These are phyloP conservation scores for Acleris laterana DNA, from an alignment of 2,888 invertebrate species.

Conservation along the genomic window DNA sequence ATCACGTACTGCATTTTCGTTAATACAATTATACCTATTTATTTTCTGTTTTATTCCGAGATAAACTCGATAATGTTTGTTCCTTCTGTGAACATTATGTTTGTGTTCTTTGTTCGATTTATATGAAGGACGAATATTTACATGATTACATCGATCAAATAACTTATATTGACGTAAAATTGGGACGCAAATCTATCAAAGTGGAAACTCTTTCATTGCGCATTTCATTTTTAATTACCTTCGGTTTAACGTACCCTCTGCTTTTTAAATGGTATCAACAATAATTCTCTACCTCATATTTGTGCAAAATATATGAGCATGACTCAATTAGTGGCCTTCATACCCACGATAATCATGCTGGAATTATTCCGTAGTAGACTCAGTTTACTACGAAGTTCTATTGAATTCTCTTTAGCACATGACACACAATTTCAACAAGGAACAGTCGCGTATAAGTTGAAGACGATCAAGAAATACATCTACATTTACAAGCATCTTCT, in stretches of 20 bases:
- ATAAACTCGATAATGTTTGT: not conserved
- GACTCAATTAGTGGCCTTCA: not conserved
- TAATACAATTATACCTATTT: not conserved
- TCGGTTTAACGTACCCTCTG: not conserved
- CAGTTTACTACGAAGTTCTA: conserved; percentile 18
- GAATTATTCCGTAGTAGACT: conserved; percentile 29
- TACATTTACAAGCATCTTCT: too few species aligned
- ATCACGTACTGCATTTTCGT: not conserved
- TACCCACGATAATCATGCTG: conserved; percentile 28
- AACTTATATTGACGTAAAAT: not conserved
- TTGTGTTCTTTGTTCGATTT: not conserved
- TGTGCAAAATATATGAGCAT: conserved; percentile 6
- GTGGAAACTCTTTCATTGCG: not conserved
- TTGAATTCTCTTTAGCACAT: conserved; percentile 3
- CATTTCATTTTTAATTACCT: not conserved
- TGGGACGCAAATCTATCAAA: not conserved
- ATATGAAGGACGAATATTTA: not conserved
- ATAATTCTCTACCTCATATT: not conserved
- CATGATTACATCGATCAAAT: not conserved
- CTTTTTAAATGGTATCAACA: not conserved
- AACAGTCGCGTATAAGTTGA: not conserved
- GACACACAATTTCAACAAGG: not conserved
- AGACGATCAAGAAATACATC: too few species aligned
- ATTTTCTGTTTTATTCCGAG: not conserved
- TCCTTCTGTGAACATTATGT: not conserved